A percentile compares a stretch with the other conserved stretches of the same genome.
These are phyloP conservation scores for Dendrocincla tyrannina DNA, from an alignment of 2,797 vertebrate species.

Conservation along the genomic window DNA sequence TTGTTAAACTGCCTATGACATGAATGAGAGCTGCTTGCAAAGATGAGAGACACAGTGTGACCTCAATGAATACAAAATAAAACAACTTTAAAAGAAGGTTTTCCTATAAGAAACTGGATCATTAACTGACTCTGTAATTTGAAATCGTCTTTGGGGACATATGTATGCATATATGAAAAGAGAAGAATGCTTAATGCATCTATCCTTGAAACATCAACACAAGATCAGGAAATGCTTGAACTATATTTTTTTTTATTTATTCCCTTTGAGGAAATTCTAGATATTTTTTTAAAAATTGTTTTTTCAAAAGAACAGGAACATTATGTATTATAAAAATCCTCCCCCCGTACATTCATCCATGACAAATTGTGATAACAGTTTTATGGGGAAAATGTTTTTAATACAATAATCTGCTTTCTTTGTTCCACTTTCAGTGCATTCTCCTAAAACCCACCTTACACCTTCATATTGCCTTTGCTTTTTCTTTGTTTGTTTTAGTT, in stretches of 20 bases:
- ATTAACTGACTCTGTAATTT: neutral
- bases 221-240: neutral
- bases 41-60: slow-evolving; percentile 5
- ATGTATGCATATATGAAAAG: neutral
- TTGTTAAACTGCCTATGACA: neutral
- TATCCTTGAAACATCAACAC: neutral
- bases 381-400: neutral
- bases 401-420: neutral
- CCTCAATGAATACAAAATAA: slow-evolving; percentile 28
- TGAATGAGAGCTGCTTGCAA: neutral
- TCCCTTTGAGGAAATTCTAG: neutral
- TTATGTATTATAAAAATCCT: neutral
- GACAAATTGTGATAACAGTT: rapidly evolving
- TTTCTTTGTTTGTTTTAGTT: neutral
- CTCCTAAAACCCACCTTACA: neutral
- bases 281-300: neutral
- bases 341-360: neutral
- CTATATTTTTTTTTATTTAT: neutral
- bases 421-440: neutral
- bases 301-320: neutral
- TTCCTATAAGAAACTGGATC: neutral
- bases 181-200: neutral
- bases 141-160: neutral
- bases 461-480: neutral
- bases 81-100: neutral